Evolutionary conservation across 2,888 invertebrate genomes (phyloP).

Genomic region (Tricholauxania praeusta): DNA sequence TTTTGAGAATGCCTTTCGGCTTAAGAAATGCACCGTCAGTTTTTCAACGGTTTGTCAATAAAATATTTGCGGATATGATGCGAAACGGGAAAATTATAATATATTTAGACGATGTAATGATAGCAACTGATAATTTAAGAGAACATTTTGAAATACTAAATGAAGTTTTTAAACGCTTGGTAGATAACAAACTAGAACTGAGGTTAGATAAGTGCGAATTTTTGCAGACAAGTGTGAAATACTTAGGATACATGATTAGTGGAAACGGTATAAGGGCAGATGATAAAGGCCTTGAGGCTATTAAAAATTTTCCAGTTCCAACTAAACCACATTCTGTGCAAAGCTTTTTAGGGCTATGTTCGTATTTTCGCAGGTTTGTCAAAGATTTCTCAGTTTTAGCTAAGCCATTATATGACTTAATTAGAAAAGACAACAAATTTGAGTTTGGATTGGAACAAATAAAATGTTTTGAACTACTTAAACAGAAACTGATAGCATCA

Average conservation of each 20-base stretch:
- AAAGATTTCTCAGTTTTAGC: constrained; percentile 41
- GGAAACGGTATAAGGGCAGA: constrained; percentile 1
- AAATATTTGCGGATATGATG: constrained; percentile 32
- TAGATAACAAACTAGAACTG: constrained; percentile 16
- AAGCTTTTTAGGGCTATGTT: constrained; percentile 40
- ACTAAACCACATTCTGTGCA: too few species aligned
- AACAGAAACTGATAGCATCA: constrained; percentile 29
- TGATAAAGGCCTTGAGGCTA: constrained; percentile 25
- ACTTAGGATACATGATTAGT: background rate
- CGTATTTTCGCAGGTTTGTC: constrained; percentile 40
- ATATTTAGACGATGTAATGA: constrained; percentile 35
- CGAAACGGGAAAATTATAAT: constrained; percentile 13
- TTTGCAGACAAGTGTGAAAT: constrained; percentile 17
- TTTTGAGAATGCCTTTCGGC: constrained; percentile 29
- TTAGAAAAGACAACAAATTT: constrained; percentile 34
- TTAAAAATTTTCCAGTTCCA: constrained; percentile 26
- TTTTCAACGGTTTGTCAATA: constrained; percentile 1
- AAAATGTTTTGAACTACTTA: constrained; percentile 33
- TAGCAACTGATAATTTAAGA: constrained; percentile 21
- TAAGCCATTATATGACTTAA: constrained; percentile 39
- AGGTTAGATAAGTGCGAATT: constrained; percentile 14
- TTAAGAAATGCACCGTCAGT: background rate
- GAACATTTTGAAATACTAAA: constrained; percentile 30
- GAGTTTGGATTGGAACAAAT: constrained; percentile 21
- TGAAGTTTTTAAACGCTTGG: constrained; percentile 14